Base-by-base conservation (phyloP, 1,140 invertebrate genomes). In the Oreohelix idahoensis region DNA sequence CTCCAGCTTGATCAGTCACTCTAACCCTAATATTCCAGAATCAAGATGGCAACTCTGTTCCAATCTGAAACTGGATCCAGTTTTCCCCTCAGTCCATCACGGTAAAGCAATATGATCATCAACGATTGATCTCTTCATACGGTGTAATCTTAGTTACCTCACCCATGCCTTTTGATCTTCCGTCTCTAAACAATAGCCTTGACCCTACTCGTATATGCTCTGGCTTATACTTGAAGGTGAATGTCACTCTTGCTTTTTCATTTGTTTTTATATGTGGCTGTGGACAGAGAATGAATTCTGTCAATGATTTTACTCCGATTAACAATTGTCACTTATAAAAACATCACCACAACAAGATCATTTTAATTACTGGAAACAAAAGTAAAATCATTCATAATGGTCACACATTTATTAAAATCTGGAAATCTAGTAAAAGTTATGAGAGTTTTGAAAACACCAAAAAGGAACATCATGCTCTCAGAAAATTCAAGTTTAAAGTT, bases 141-240 rank as follows among this genome's bases (percentile, higher is more conserved):
- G 89, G 89, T 36, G 85, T 86, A 2, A 89, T 79, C 76, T 88
- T 87, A 8, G 87, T 86, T 20, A 99, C 95, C 89, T 96, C 95
- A 0, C 98, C 98, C 89, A 98, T 97, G 53, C 93, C 93, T 76
- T 92, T 92, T 53, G 97, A 96, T 51, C 96, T 96, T 8, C 97
- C 97, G 86, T 98, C 97, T 45, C 97, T 94, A 89, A 99, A 97
- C 8, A 99, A 93, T 11, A 99, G 93, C 35, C 96, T 92, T 90
- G 97, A 95, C 0, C 97, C 97, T 0, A 95, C 95, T n/a, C 95
- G 94, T n/a, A 99, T 94, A 93, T 96, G 97, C 93, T 99, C 98
- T 0, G 97, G 97, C 90, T 97, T 95, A 77, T 95, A 94, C 74
- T 96, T 94, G 92, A 99, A 99, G 74, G 96, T 94, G 92, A 99